A percentile compares a stretch with the other conserved stretches of the same genome.
phyloP scores from a whole-genome alignment of 1,140 invertebrate species.

The Hylaeus volcanicus region DNA sequence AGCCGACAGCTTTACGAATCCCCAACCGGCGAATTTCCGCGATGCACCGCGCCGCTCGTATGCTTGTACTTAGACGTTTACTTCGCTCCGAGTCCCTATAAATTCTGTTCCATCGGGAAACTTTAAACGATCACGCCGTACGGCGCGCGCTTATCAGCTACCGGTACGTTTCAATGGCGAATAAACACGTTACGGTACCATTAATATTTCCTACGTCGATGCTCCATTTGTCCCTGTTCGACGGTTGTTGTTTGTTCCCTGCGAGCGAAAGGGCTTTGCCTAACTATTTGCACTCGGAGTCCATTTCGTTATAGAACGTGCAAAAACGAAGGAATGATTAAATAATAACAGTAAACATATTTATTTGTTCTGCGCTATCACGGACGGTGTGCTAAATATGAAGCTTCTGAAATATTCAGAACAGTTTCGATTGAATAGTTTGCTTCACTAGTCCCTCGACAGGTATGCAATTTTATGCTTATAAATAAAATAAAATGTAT shows the following conservation, averaged over 20 bases:
- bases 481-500: no score
- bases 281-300: no score
- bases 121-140: not conserved
- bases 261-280: no score
- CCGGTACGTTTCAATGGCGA: constrained; percentile 1
- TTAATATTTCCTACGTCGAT: constrained; percentile 1
- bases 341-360: no score
- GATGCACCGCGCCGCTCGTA: not conserved
- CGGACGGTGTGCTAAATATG: no score
- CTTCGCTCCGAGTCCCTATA: not conserved
- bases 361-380: no score
- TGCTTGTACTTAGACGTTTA: constrained; percentile 7
- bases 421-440: no score
- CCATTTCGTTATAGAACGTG: no score
- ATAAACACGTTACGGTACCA: constrained; percentile 9
- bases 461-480: no score
- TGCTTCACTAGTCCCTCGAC: no score
- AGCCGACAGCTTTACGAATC: constrained; percentile 34
- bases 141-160: not conserved
- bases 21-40: constrained; percentile 44
- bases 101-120: not conserved
- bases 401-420: no score
- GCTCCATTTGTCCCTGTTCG: not conserved
- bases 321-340: no score
- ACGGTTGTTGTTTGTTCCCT: not conserved